Conservation (phyloP, 2,797 vertebrate species). For the Myoxocephalus aenaeus region DNA sequence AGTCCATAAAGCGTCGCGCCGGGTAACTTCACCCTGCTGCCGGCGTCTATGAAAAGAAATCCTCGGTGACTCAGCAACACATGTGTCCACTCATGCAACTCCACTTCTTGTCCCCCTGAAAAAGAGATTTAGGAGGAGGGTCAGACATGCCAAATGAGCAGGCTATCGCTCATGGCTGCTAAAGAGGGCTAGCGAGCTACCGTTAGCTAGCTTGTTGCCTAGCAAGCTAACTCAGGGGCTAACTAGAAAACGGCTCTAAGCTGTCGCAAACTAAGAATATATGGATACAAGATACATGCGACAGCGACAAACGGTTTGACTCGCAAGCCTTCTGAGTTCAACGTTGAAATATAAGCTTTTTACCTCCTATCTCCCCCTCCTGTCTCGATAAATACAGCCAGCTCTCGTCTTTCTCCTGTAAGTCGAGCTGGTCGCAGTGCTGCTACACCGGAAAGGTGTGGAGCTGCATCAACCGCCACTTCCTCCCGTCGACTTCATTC, state of each 20-base stretch:
- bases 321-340: background rate
- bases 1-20: slow-evolving; percentile 64
- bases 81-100: slow-evolving; percentile 63
- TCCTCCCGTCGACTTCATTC: slow-evolving; percentile 76
- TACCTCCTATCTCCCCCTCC: slow-evolving; percentile 68
- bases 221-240: slow-evolving; percentile 68
- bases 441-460: slow-evolving; percentile 88
- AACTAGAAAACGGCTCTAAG: slow-evolving; percentile 69
- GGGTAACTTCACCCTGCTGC: slow-evolving; percentile 36
- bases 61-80: slow-evolving; percentile 68
- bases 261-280: slow-evolving; percentile 55
- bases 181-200: slow-evolving; percentile 67
- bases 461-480: slow-evolving; percentile 82
- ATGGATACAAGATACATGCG: background rate
- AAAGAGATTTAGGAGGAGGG: slow-evolving; percentile 77
- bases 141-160: slow-evolving; percentile 80
- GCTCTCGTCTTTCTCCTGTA: slow-evolving; percentile 75
- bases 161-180: slow-evolving; percentile 69
- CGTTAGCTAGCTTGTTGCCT: slow-evolving; percentile 57
- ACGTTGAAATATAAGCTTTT: slow-evolving; percentile 32
- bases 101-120: slow-evolving; percentile 78
- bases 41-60: slow-evolving; percentile 21
- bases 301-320: background rate
- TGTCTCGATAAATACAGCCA: slow-evolving; percentile 64
- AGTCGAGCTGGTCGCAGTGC: slow-evolving; percentile 76